Base-by-base conservation (phyloP, 2,113 vertebrate species). In the Engraulis encrasicolus region DNA sequence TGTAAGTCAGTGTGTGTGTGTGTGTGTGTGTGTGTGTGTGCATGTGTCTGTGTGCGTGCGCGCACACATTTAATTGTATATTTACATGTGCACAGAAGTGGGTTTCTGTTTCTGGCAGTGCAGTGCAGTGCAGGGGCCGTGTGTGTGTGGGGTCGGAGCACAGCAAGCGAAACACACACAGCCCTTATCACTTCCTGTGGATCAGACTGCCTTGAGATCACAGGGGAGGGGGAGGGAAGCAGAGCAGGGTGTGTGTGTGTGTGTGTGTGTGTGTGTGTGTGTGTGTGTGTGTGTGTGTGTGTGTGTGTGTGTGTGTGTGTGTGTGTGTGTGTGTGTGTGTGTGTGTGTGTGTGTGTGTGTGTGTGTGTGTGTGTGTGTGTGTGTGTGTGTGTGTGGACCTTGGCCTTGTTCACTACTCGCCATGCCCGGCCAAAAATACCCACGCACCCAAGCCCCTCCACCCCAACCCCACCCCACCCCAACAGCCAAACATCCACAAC, bases 21-120 rank as follows among this genome's bases (percentile, higher is more conserved):
- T 61, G 54, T 61, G 58, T 61, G 20, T 61, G 58, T 61, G 58
- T 61, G n/a, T 61, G 58, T 61, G 20, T 61, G 58, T 61, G 58
- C 27, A 23, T 23, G n/a, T 61, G 58, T 61, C n/a, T 23, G n/a
- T 61, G 58, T 27, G 58, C n/a, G 52, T 58, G 1, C n/a, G 52
- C n/a, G 52, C n/a, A 20, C n/a, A 1, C 19, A 19, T 58, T 6
- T 58, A 4, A 23, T 7, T 61, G n/a, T 66, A 12, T 66, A 66
- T 23, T 27, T 66, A 9, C 23, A 23, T 27, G 58, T 27, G 58
- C 31, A 66, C n/a, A 66, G 23, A 66, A 66, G 23, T 66, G 58
- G 58, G 58, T 27, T 66, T 27, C n/a, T 66, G 58, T 66, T n/a
- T 58, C 2, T 58, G 40, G 4, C 40, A n/a, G n/a, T n/a, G n/a